These are phyloP conservation scores for Eptesicus fuscus DNA, from an alignment of 2,113 vertebrate genomes.

Conservation along the genomic window DNA sequence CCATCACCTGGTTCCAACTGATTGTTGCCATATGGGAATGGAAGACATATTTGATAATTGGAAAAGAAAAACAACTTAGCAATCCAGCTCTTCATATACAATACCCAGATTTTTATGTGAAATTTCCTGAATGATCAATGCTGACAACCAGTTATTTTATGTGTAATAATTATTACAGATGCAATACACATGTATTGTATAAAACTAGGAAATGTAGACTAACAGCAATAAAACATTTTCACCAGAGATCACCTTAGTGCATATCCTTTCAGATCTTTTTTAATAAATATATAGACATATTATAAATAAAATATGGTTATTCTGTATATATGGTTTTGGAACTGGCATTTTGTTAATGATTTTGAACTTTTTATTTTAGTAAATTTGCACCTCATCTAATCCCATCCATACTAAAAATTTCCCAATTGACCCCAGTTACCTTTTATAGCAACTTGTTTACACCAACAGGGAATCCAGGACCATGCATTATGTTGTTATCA, in stretches of 20 bases:
- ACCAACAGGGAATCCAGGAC: neutral
- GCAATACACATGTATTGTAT: neutral
- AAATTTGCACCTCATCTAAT: neutral
- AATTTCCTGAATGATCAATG: neutral
- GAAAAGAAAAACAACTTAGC: neutral
- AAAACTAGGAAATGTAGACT: slow-evolving; percentile 12
- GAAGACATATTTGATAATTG: neutral
- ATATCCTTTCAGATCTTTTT: neutral
- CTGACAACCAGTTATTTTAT: slow-evolving; percentile 30
- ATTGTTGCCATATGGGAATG: neutral
- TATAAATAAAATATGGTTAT: slow-evolving; percentile 19
- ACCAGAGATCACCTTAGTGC: neutral
- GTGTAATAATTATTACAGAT: neutral
- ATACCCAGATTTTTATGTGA: slow-evolving; percentile 18
- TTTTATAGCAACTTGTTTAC: slow-evolving; percentile 10
- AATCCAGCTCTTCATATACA: neutral
- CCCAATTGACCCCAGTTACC: neutral
- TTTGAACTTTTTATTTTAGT: slow-evolving; percentile 3
- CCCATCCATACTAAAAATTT: neutral
- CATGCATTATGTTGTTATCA: neutral
- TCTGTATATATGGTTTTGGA: neutral
- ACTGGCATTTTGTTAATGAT: neutral
- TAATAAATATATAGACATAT: slow-evolving; percentile 11
- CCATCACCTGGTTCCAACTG: neutral
- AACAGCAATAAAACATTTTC: neutral